phyloP scores from a whole-genome alignment of 1,140 invertebrate genomes.

The Calliphora vicina region DNA sequence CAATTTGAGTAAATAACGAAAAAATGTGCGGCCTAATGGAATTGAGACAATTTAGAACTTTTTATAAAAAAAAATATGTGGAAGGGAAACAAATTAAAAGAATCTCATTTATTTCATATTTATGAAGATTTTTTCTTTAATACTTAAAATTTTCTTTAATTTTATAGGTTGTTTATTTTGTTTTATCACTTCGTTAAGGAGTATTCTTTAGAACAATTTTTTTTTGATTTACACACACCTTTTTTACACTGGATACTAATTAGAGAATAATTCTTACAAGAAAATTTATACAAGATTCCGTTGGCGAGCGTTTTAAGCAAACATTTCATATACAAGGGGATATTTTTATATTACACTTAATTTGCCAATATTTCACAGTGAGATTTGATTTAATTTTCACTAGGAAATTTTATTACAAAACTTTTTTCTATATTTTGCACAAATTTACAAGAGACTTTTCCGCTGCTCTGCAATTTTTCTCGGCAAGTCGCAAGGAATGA shows the following conservation, averaged over 20 bases:
- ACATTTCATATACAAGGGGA: background rate
- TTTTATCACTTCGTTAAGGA: background rate
- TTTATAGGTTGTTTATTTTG: background rate
- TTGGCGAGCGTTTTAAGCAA: background rate
- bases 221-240: background rate
- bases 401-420: background rate
- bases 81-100: background rate
- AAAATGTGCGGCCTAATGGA: background rate
- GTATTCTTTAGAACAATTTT: background rate
- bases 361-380: background rate
- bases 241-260: background rate
- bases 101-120: background rate
- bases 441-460: slow-evolving; percentile 12
- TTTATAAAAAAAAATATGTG: background rate
- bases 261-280: slow-evolving; percentile 1
- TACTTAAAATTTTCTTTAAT: background rate
- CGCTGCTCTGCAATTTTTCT: slow-evolving; percentile 8
- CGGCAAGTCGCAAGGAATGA: slow-evolving; percentile 1
- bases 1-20: background rate
- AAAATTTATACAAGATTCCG: slow-evolving; percentile 11
- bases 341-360: background rate
- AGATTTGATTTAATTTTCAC: background rate
- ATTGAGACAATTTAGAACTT: slow-evolving; percentile 7
- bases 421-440: slow-evolving; percentile 17
- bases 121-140: background rate